Base-by-base conservation (phyloP, 2,113 vertebrate genomes). In the Takifugu flavidus region DNA sequence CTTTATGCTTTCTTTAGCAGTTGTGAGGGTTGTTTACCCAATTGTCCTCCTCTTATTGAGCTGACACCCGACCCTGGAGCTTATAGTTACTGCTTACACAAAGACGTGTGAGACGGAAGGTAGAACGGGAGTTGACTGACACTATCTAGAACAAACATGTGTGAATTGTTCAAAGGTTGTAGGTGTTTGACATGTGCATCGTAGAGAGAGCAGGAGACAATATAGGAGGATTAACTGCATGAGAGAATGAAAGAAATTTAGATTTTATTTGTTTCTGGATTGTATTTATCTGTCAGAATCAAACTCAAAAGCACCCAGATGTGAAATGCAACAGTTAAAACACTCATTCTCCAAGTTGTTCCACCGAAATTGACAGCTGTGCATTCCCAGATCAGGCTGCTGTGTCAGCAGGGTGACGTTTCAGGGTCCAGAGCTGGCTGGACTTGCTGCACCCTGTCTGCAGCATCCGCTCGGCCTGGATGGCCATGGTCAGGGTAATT, bases 401-500 rank as follows among this genome's bases (percentile, higher is more conserved):
- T 39, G 34, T 39, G 34, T 39, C 34, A 39, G 34, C 34, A 15
- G 31, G 31, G 57, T 58, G 58, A 42, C 57, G 26, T 61, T 49
- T 52, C 20, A 54, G 54, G 44, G 44, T 0, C 1, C 13, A 56
- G 31, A 34, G 52, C 53, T 66, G 54, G 20, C 59, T 25, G 65
- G 25, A 57, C 44, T 25, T 7, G 15, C 52, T 49, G 20, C 55
- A 44, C 28, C 53, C 43, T 61, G 67, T 59, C 72, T 55, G 66
- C 78, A 55, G 25, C 59, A 62, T 20, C 53, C 66, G 61, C 57
- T 47, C 56, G 59, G 76, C 78, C 82, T 84, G 85, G 84, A 87
- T 87, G 86, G 84, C 74, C 56, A 27, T 52, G 34, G 77, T 74
- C 70, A 43, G 56, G 56, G 75, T 88, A 87, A 88, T 87, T 82